These are phyloP conservation scores for Malachius bipustulatus DNA, from an alignment of 2,888 invertebrate genomes.

Conservation along the genomic window DNA sequence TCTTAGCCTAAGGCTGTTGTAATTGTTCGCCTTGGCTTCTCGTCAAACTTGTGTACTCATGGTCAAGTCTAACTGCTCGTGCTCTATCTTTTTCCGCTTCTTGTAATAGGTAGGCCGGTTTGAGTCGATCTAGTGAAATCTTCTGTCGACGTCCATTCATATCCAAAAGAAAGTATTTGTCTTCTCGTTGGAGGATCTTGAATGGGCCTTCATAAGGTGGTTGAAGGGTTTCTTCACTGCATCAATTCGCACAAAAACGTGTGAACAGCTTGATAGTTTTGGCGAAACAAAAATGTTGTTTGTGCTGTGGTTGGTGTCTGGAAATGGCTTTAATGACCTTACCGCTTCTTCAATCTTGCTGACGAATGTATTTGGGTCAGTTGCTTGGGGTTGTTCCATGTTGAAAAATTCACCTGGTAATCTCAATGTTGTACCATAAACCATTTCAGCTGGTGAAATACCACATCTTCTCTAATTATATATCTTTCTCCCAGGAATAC, in stretches of 20 bases:
- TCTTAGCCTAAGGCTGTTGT: too few relatives aligned
- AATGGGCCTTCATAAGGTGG: too few relatives aligned
- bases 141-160: too few relatives aligned
- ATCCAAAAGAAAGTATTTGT: too few relatives aligned
- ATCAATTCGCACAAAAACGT: conserved; percentile 7
- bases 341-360: conserved; percentile 4
- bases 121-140: too few relatives aligned
- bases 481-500: conserved; percentile 9
- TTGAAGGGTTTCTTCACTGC: conserved; percentile 8
- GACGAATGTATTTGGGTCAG: conserved; percentile 8
- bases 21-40: too few relatives aligned
- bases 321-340: not conserved
- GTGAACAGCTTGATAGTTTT: conserved; percentile 1
- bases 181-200: too few relatives aligned
- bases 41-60: too few relatives aligned
- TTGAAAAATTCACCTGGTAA: conserved; percentile 11
- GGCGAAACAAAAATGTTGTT: conserved; percentile 6
- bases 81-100: too few relatives aligned
- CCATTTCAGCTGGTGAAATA: conserved; percentile 9
- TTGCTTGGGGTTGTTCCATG: not conserved
- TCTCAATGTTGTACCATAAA: conserved; percentile 8
- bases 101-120: too few relatives aligned
- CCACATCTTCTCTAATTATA: not conserved
- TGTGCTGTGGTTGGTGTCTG: not conserved
- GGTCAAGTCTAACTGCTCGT: too few relatives aligned